Conservation (phyloP, 2,797 vertebrate species). For the Neosalanx taihuensis region DNA sequence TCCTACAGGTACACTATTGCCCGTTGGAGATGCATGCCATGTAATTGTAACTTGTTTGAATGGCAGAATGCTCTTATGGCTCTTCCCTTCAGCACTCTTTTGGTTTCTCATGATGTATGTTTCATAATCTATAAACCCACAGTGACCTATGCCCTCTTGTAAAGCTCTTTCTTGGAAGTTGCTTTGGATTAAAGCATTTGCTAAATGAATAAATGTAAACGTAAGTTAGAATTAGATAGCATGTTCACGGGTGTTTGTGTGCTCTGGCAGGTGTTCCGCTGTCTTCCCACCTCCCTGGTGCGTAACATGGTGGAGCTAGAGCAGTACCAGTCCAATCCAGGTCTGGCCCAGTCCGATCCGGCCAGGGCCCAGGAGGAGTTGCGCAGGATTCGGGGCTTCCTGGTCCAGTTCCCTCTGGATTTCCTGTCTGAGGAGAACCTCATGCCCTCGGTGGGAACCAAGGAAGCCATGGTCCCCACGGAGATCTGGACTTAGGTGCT, state of each 20-base stretch:
- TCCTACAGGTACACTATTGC: too few relatives aligned
- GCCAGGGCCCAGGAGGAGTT: constrained; percentile 85
- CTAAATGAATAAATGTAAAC: too few relatives aligned
- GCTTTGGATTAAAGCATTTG: too few relatives aligned
- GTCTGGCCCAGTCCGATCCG: constrained; percentile 80
- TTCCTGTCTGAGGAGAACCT: constrained; percentile 92
- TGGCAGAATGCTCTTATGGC: too few relatives aligned
- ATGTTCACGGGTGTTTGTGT: constrained; percentile 3
- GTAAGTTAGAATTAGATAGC: background rate
- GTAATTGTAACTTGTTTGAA: too few relatives aligned
- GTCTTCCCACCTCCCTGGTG: constrained; percentile 91
- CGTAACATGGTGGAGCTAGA: constrained; percentile 86
- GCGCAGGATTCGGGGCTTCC: constrained; percentile 90
- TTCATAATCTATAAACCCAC: too few relatives aligned
- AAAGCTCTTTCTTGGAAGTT: too few relatives aligned
- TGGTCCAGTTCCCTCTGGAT: constrained; percentile 94
- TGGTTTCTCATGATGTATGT: too few relatives aligned
- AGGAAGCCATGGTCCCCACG: constrained; percentile 94
- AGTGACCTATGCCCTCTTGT: background rate
- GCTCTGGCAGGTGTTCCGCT: constrained; percentile 86
- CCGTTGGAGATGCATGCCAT: too few relatives aligned
- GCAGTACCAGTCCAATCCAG: constrained; percentile 81
- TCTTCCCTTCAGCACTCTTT: too few relatives aligned
- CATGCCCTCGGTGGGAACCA: constrained; percentile 91
- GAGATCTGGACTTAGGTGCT: constrained; percentile 91